phyloP scores from a whole-genome alignment of 2,888 invertebrate species.

The Ischnus inquisitorius region DNA sequence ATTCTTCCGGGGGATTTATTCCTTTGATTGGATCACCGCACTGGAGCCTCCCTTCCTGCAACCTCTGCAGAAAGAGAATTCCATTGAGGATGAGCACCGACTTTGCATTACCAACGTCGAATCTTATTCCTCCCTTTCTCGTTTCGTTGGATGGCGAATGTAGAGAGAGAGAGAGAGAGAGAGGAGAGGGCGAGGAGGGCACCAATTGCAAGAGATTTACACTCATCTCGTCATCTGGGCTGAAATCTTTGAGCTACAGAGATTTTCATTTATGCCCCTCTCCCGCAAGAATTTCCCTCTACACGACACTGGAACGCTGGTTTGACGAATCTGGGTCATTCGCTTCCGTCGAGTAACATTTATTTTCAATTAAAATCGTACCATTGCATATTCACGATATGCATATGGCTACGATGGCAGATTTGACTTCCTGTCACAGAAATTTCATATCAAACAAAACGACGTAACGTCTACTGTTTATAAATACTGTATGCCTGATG shows the following conservation, averaged over 20 bases:
- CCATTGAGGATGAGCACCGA: constrained; percentile 38
- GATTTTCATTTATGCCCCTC: constrained; percentile 57
- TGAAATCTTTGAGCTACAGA: constrained; percentile 48
- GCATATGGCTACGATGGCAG: not conserved
- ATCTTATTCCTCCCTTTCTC: constrained; percentile 45
- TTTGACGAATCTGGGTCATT: constrained; percentile 52
- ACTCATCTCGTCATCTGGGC: constrained; percentile 52
- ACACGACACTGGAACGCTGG: constrained; percentile 5
- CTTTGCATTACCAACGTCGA: constrained; percentile 59
- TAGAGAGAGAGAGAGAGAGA: no score
- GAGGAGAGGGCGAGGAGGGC: not conserved
- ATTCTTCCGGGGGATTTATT: constrained; percentile 60
- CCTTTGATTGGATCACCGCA: constrained; percentile 60
- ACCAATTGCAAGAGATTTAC: constrained; percentile 57
- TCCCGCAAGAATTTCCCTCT: constrained; percentile 8
- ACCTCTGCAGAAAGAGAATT: constrained; percentile 25
- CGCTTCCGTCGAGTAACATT: constrained; percentile 7
- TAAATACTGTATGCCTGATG: not conserved
- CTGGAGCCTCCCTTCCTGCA: constrained; percentile 1
- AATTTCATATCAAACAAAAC: not conserved
- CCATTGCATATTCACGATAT: constrained; percentile 41
- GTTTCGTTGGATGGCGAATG: constrained; percentile 6
- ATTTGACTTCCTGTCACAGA: constrained; percentile 1
- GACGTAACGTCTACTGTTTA: not conserved
- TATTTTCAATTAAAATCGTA: constrained; percentile 37